A percentile compares a stretch with the other conserved stretches of the same genome.
Evolutionary conservation across 1,140 invertebrate species (phyloP).

Genomic region (Stratiolaelaps scimitus): DNA sequence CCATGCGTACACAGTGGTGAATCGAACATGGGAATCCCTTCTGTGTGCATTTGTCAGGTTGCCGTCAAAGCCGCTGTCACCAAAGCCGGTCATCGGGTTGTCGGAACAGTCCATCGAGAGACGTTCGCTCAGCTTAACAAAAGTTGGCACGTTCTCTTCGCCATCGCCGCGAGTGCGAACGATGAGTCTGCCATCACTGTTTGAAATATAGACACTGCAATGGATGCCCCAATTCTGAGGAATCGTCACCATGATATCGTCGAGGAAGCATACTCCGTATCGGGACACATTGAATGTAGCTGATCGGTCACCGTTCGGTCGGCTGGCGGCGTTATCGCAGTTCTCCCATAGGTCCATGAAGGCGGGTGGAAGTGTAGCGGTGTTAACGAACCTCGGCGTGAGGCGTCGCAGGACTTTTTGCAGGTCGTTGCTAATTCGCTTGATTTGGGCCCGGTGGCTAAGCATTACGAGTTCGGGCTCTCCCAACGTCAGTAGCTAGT

Average conservation of each 20-base stretch:
- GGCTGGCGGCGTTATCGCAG: not conserved
- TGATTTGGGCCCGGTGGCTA: slow-evolving; percentile 19
- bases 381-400: not conserved
- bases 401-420: slow-evolving; percentile 1
- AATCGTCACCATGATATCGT: slow-evolving; percentile 9
- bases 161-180: not conserved
- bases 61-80: too few species aligned
- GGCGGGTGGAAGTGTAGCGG: not conserved
- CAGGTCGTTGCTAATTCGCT: slow-evolving; percentile 21
- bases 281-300: not conserved
- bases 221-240: slow-evolving; percentile 15
- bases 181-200: not conserved
- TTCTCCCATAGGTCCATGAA: not conserved
- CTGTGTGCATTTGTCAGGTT: too few species aligned
- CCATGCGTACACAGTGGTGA: too few species aligned
- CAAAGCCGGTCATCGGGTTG: too few species aligned
- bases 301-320: not conserved
- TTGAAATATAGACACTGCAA: not conserved
- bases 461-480: slow-evolving; percentile 10
- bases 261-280: slow-evolving; percentile 12
- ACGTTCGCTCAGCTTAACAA: not conserved
- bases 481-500: not conserved
- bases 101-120: too few species aligned
- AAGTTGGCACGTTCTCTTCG: slow-evolving; percentile 7
- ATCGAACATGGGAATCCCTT: too few species aligned